Evolutionary conservation across 2,888 invertebrate genomes (phyloP).

Genomic region (Acanthosepion pharaonis): DNA sequence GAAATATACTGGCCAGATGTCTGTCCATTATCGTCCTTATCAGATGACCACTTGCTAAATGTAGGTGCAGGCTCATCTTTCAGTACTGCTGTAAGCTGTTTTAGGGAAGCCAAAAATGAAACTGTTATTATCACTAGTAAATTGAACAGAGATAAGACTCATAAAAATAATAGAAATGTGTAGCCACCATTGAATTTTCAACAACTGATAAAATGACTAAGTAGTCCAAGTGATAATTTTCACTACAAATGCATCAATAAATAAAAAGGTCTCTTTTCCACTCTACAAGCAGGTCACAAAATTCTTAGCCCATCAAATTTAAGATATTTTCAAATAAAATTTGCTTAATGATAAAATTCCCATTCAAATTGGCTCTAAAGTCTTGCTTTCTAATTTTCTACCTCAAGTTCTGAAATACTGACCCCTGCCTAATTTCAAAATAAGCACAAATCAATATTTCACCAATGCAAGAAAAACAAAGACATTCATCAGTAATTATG

Average conservation of each 20-base stretch:
- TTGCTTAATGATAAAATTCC: no score
- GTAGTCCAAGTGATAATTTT: neutral
- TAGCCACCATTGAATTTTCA: neutral
- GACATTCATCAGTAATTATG: no score
- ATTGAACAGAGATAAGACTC: neutral
- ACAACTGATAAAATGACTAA: neutral
- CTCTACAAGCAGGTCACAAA: neutral
- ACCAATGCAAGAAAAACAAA: no score
- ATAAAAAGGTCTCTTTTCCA: neutral
- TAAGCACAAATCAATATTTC: no score
- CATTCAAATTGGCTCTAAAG: no score
- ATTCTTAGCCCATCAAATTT: neutral
- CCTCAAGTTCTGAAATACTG: no score
- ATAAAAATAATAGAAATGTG: neutral
- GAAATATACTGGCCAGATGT: conserved; percentile 13
- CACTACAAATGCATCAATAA: neutral
- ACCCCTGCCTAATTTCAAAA: no score
- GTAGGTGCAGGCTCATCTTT: neutral
- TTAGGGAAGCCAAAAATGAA: conserved; percentile 14
- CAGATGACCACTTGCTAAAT: conserved; percentile 33
- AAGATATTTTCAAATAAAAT: no score
- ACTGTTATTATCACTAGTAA: neutral
- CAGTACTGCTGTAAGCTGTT: neutral
- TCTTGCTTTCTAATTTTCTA: no score
- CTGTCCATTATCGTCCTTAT: neutral